Evolutionary conservation across 2,113 vertebrate genomes (phyloP).

Genomic region (Baryphthengus martii): DNA sequence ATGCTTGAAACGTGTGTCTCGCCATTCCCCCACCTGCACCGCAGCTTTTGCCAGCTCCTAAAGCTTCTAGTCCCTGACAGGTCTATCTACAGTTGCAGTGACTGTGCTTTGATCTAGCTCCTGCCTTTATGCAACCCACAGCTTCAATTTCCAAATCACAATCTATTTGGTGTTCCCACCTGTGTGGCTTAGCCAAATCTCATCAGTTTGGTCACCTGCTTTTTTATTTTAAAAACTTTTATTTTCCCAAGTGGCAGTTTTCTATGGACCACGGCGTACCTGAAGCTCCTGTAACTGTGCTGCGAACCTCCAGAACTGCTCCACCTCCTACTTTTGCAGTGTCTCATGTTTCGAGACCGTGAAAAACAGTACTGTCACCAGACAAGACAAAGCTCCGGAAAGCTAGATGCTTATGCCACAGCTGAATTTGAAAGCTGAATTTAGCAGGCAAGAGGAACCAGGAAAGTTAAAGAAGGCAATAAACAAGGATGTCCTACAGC

Average conservation of each 20-base stretch:
- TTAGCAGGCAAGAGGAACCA: neutral
- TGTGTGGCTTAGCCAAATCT: fast-evolving
- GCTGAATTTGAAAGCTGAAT: neutral
- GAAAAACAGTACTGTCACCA: neutral
- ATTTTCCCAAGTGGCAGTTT: neutral
- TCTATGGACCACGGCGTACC: neutral
- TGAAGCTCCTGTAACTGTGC: neutral
- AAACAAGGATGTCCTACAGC: neutral
- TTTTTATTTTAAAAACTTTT: neutral
- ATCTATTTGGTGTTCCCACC: neutral
- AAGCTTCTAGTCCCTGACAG: neutral
- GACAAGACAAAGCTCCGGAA: neutral
- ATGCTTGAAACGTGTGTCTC: fast-evolving
- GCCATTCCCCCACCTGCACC: fast-evolving
- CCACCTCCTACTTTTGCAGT: neutral
- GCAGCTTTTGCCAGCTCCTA: neutral
- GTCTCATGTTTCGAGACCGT: fast-evolving
- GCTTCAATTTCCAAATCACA: neutral
- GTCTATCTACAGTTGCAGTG: neutral
- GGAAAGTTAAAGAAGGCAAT: neutral
- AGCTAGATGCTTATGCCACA: neutral
- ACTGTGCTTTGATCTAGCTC: neutral
- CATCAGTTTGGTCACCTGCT: fast-evolving
- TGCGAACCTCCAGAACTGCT: neutral
- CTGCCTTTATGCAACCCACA: neutral